phyloP scores from a whole-genome alignment of 1,140 invertebrate species.

The Pararge aegeria region DNA sequence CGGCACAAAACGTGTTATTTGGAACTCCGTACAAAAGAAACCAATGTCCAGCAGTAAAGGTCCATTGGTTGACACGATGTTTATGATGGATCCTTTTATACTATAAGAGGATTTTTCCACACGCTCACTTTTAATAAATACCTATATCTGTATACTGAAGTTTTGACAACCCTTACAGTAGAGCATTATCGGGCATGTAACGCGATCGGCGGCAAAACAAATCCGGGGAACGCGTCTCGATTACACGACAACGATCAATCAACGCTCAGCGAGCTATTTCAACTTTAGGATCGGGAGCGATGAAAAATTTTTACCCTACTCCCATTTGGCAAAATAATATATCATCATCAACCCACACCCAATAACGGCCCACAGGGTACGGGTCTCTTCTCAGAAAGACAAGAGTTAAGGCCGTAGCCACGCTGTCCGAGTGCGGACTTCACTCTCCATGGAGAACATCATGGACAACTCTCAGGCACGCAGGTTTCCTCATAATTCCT shows the following conservation, averaged over 20 bases:
- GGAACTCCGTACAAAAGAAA: neutral
- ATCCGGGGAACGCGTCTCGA: conserved; percentile 17
- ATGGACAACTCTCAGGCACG: no score
- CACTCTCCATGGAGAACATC: no score
- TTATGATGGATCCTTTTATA: no score
- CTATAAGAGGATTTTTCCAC: no score
- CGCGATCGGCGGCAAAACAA: conserved; percentile 16
- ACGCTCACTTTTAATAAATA: no score
- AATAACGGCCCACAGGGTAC: no score
- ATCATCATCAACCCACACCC: neutral
- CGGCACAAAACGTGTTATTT: no score
- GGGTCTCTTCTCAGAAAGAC: no score
- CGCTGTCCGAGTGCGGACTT: no score
- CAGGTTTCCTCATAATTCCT: no score
- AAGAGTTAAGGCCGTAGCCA: no score
- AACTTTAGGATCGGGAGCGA: conserved; percentile 1
- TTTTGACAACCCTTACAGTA: neutral
- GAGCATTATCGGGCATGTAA: conserved; percentile 11
- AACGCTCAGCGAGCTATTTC: conserved; percentile 11
- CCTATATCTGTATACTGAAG: no score
- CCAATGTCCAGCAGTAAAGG: neutral
- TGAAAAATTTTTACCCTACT: neutral
- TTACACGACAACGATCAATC: conserved; percentile 30
- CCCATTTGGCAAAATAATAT: neutral
- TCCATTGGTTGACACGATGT: neutral